Base-by-base conservation (phyloP, 2,113 vertebrate species). In the Egretta garzetta region DNA sequence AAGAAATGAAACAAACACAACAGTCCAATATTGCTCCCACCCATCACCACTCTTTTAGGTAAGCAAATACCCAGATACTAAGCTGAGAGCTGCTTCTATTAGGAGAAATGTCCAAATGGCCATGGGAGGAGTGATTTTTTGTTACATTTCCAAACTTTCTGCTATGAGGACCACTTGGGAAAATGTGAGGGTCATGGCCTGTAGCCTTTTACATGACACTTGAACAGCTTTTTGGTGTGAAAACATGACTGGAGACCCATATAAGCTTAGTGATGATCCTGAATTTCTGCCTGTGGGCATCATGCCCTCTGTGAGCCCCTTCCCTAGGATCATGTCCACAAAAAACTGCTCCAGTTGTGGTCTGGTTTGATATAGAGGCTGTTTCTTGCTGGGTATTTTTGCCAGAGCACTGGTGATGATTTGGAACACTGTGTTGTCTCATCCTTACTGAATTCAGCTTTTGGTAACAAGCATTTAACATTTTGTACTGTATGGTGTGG, bases 171-270 rank as follows among this genome's bases (percentile, higher is more conserved):
- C 13, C 8, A 6, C 19, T 3, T 47, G 37, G 72, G 27, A 63
- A 81, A 87, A 58, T 0, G 4, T 17, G 47, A 89, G 14, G 2
- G 7, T 20, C 3, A 1, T 22, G 50, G 14, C 5, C 24, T 49
- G 16, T 3, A 49, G n/a, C 19, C 5, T 71, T 93, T 71, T 55
- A 66, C n/a, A 81, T 87, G 81, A 35, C 59, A 55, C 30, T 41
- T 55, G n/a, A 75, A 3, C 37, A 59, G 4, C 14, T 45, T 89
- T 83, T 68, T 2, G 1, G 4, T 2, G 32, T 41, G 20, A 32
- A 55, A 41, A 70, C 30, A 12, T 32, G 53, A 5, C 5, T 82
- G 47, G 19, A 55, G 74, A 55, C 2, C 41, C 4, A 1, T 33
- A 21, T 11, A 55, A n/a, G 24, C 13, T 79, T 50, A 55, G 47